Base-by-base conservation (phyloP, 2,113 vertebrate genomes). In the Edolisoma coerulescens region DNA sequence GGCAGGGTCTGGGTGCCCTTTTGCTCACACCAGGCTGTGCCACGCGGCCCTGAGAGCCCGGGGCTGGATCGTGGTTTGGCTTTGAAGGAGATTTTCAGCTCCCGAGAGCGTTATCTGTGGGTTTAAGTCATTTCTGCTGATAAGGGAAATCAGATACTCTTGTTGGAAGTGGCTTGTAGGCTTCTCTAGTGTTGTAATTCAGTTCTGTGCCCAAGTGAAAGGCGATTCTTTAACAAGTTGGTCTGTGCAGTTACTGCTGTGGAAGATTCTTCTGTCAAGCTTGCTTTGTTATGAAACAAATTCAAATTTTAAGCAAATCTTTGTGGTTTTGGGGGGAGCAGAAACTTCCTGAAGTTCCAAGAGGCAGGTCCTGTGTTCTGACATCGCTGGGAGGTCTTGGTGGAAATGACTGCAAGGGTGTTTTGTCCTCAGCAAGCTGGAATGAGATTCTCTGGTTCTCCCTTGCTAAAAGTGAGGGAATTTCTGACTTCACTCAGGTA, bases 111-210 rank as follows among this genome's bases (percentile, higher is more conserved):
- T 77, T 91, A 81, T 80, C 87, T 95, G 87, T 16, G 76, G 83
- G 54, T 77, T 91, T 84, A 70, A 88, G 77, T 63, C 16, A 11
- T 59, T 95, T 57, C 71, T 68, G 12, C 71, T 74, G 93, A 78
- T 84, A 86, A 90, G 67, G 67, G 64, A 57, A 77, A 90, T 87
- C 57, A 69, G 88, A 68, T 86, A 32, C 59, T 45, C 2, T 33
- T 86, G 88, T 79, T 92, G 86, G 87, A 93, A 86, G 73, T 80
- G 53, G 70, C 78, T 82, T 16, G 35, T 64, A 70, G 70, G 78
- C 75, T 94, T 71, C 84, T 92, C 27, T 4, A 22, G 85, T 23
- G 64, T 6, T 75, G 74, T 54, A n/a, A 33, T 39, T 78, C 56
- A 11, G 80, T 27, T n/a, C 68, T 3, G 2, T 39, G 11, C 59